Evolutionary conservation across 1,140 invertebrate species (phyloP).

Genomic region (Caerostris darwini): DNA sequence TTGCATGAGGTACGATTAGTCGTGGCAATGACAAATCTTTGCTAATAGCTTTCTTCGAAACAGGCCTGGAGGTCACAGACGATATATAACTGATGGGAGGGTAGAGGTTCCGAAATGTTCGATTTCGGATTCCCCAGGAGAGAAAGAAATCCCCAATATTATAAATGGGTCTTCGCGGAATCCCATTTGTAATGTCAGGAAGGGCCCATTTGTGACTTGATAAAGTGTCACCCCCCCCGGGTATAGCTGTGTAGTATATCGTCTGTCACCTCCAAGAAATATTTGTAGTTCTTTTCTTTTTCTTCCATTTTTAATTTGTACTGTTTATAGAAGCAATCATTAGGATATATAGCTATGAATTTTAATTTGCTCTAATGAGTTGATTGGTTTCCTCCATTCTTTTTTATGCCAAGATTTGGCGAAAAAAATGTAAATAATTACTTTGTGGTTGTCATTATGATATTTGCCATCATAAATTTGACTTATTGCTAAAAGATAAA

Average conservation of each 20-base stretch:
- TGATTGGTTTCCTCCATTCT: neutral
- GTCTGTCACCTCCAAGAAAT: constrained; percentile 7
- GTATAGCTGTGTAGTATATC: constrained; percentile 22
- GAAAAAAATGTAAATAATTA: neutral
- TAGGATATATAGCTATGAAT: neutral
- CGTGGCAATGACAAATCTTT: constrained; percentile 5
- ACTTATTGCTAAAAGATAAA: neutral
- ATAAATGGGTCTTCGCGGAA: constrained; percentile 50
- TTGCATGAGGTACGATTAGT: neutral
- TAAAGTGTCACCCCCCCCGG: constrained; percentile 53
- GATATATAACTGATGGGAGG: constrained; percentile 23
- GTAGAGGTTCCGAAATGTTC: constrained; percentile 30
- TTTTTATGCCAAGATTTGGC: neutral
- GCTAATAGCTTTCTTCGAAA: constrained; percentile 18
- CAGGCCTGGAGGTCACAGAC: neutral
- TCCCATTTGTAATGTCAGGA: constrained; percentile 53
- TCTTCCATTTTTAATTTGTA: neutral
- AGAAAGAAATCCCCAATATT: constrained; percentile 23
- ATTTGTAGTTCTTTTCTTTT: neutral
- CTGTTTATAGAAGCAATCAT: neutral
- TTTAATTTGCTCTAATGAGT: neutral
- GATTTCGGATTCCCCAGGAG: constrained; percentile 8
- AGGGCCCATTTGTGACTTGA: constrained; percentile 55
- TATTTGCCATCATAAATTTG: neutral
- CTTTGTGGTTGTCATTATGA: neutral